Conservation (phyloP, 2,113 vertebrate genomes). For the Gobiocypris rarus region DNA sequence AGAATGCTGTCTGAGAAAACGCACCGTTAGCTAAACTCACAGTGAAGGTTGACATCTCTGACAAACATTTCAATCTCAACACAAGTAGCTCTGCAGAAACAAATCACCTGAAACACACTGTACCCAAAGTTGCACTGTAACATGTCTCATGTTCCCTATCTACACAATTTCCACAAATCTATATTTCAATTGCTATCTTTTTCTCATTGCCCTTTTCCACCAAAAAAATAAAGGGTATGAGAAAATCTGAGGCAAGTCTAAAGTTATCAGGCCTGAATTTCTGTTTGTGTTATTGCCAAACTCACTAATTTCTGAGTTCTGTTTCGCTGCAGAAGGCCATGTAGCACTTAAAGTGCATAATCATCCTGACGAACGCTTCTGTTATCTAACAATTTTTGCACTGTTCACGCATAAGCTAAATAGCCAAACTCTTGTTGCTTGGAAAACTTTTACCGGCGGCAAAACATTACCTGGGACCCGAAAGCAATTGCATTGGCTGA, state of each 20-base stretch:
- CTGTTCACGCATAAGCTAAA: not conserved
- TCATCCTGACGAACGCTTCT: not conserved
- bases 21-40: constrained; percentile 35
- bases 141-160: not conserved
- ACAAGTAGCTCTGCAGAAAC: not conserved
- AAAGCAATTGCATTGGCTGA: too few relatives aligned
- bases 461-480: too few relatives aligned
- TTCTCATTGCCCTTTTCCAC: not conserved
- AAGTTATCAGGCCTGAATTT: not conserved
- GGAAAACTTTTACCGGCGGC: not conserved
- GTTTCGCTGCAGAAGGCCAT: not conserved
- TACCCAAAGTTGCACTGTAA: not conserved
- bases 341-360: not conserved
- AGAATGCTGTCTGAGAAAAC: constrained; percentile 43
- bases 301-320: not conserved
- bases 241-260: not conserved
- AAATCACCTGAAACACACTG: constrained; percentile 12
- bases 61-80: constrained; percentile 48
- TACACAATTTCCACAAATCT: not conserved
- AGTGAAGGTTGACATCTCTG: constrained; percentile 42
- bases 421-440: not conserved
- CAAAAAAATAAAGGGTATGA: not conserved
- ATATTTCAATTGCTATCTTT: constrained; percentile 39
- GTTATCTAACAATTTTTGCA: not conserved
- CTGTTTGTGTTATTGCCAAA: not conserved